These are phyloP conservation scores for Eurois occulta DNA, from an alignment of 2,888 invertebrate genomes.

Conservation along the genomic window DNA sequence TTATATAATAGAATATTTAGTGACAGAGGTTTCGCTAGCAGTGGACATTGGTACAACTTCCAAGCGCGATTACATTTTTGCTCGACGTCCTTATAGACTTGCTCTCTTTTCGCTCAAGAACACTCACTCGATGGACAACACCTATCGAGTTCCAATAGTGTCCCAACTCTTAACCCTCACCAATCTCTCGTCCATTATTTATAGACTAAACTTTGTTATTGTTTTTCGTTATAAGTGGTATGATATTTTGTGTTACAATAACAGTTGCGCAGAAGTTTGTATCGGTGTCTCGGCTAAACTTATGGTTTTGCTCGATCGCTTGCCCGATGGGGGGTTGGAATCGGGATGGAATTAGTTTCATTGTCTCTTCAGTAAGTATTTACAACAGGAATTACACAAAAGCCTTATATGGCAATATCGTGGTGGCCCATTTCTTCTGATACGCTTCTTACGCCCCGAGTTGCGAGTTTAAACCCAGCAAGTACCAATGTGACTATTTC, in stretches of 20 bases:
- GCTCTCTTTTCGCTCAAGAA: not conserved
- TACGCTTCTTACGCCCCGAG: not conserved
- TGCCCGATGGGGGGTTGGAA: conserved; percentile 49
- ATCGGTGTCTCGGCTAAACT: conserved; percentile 59
- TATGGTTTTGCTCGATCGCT: conserved; percentile 65
- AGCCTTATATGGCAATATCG: not conserved
- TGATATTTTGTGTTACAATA: conserved; percentile 77
- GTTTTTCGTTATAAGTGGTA: conserved; percentile 80
- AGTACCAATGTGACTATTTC: not conserved
- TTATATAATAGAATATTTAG: not conserved
- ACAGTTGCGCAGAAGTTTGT: conserved; percentile 59
- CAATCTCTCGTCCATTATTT: conserved; percentile 83
- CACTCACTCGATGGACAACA: not conserved
- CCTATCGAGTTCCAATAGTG: conserved; percentile 65
- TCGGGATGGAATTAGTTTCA: not conserved
- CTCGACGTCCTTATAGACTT: not conserved
- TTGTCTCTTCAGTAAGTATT: conserved; percentile 1
- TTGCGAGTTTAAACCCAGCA: too few relatives aligned
- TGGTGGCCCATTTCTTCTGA: not conserved
- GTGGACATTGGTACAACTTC: too few relatives aligned
- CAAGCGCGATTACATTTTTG: too few relatives aligned
- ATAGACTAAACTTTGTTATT: conserved; percentile 83
- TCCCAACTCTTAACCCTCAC: conserved; percentile 66
- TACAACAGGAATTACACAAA: not conserved
- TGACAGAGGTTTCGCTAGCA: not conserved